phyloP scores from a whole-genome alignment of 2,797 vertebrate species.

The Rhadinocentrus ornatus region DNA sequence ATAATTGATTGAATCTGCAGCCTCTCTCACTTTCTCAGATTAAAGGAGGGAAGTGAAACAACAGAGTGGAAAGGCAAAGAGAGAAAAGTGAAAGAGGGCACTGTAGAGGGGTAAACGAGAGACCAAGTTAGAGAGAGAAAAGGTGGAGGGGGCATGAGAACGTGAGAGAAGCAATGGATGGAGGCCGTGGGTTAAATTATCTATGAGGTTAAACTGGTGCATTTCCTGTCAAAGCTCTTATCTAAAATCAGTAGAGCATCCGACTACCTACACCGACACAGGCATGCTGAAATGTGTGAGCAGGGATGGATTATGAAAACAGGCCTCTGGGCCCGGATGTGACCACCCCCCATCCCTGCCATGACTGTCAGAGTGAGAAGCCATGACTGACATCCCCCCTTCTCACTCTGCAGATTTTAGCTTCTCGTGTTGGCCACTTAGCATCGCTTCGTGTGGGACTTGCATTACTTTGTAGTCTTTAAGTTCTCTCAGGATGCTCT shows the following conservation, averaged over 20 bases:
- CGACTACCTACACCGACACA: constrained; percentile 26
- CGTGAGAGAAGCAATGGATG: constrained; percentile 12
- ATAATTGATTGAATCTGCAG: constrained; percentile 82
- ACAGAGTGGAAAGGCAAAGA: constrained; percentile 26
- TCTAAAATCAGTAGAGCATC: constrained; percentile 54
- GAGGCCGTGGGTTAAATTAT: constrained; percentile 73
- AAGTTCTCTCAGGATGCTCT: background rate
- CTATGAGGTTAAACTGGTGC: constrained; percentile 70
- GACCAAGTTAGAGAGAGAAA: constrained; percentile 30
- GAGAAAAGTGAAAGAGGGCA: constrained; percentile 51
- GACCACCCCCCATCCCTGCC: background rate
- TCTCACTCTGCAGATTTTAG: background rate
- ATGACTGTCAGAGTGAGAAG: background rate
- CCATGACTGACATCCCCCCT: background rate
- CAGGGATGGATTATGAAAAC: constrained; percentile 8
- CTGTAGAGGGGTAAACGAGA: constrained; percentile 45
- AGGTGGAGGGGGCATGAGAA: background rate
- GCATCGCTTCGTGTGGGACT: too few species aligned
- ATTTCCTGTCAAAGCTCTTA: constrained; percentile 69
- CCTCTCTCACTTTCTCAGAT: constrained; percentile 67
- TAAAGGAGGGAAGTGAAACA: constrained; percentile 44
- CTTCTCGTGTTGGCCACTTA: too few species aligned
- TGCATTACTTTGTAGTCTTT: background rate
- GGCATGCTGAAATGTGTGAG: constrained; percentile 4
- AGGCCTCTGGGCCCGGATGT: constrained; percentile 22